Base-by-base conservation (phyloP, 2,888 invertebrate genomes). In the Poecilus cupreus region DNA sequence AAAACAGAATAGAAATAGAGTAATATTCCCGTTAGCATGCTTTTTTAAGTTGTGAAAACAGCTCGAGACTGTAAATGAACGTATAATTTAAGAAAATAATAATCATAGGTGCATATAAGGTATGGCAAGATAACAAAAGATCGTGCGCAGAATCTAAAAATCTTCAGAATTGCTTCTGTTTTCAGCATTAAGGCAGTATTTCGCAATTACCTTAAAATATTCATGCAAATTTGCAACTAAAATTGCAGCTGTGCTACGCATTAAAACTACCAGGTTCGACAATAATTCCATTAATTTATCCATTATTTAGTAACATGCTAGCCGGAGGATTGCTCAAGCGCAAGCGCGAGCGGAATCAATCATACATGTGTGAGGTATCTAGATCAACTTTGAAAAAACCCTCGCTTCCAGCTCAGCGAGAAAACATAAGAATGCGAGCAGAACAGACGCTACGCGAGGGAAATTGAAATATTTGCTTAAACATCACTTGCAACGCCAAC, bases 391-490 rank as follows among this genome's bases (percentile, higher is more conserved):
- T 16, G 72, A 24, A 68, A 68, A 32, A 72, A 46, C 24, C 43
- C 46, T 70, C 13, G 72, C 72, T 72, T 20, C n/a, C 11, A 72
- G 72, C 46, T 18, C 18, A 24, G 18, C 37, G 18, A 24, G 13
- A 1, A 24, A 11, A 20, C 3, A 24, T 22, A 24, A n/a, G 60
- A 22, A 22, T 26, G 60, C n/a, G n/a, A n/a, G n/a, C n/a, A n/a
- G n/a, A n/a, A n/a, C n/a, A 13, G 68, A 22, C 46, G 22, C 22
- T n/a, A 70, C 2, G 5, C n/a, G 60, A 26, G 13, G 20, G 16
- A 54, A 54, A 76, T 76, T 76, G 76, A 76, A 76, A 54, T 76
- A 76, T 57, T 76, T 76, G 76, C 76, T 76, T 76, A 57, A 76
- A 76, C 57, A 76, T 32, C 76, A 54, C 54, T 26, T 76, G 76